phyloP scores from a whole-genome alignment of 2,113 vertebrate species.

The Oostethus manadensis region DNA sequence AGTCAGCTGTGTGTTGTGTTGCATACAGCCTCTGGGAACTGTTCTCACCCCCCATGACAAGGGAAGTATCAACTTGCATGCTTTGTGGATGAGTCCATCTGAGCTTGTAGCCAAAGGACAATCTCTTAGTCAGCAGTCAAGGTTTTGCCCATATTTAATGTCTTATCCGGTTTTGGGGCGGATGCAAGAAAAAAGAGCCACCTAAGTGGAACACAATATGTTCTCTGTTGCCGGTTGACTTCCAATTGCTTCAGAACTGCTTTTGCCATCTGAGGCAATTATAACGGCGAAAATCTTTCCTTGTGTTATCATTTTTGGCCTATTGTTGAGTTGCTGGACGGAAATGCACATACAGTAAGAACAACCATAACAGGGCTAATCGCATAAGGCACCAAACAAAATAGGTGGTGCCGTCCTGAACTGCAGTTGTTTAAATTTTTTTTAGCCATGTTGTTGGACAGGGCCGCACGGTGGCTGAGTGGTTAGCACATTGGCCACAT shows the following conservation, averaged over 20 bases:
- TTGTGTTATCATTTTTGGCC: background rate
- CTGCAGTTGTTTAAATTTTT: no score
- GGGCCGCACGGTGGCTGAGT: no score
- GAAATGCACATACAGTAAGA: no score
- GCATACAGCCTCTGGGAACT: slow-evolving; percentile 15
- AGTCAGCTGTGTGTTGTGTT: slow-evolving; percentile 27
- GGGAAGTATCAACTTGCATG: slow-evolving; percentile 47
- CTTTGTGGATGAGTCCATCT: slow-evolving; percentile 47
- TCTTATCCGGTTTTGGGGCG: slow-evolving; percentile 7
- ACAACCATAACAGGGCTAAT: no score
- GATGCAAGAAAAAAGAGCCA: slow-evolving; percentile 3
- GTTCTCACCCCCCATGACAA: slow-evolving; percentile 18
- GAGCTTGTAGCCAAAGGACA: slow-evolving; percentile 41
- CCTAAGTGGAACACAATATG: background rate
- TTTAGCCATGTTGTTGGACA: no score
- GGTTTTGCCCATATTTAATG: slow-evolving; percentile 14
- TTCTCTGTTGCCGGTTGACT: background rate
- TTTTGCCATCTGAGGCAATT: no score
- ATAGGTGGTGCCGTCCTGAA: no score
- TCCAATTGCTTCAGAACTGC: no score
- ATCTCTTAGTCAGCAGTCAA: slow-evolving; percentile 20
- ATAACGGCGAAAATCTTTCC: no score
- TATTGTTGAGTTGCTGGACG: background rate
- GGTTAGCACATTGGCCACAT: no score
- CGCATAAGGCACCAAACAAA: no score